phyloP scores from a whole-genome alignment of 2,797 vertebrate genomes.

The Sorex maritimensis region DNA sequence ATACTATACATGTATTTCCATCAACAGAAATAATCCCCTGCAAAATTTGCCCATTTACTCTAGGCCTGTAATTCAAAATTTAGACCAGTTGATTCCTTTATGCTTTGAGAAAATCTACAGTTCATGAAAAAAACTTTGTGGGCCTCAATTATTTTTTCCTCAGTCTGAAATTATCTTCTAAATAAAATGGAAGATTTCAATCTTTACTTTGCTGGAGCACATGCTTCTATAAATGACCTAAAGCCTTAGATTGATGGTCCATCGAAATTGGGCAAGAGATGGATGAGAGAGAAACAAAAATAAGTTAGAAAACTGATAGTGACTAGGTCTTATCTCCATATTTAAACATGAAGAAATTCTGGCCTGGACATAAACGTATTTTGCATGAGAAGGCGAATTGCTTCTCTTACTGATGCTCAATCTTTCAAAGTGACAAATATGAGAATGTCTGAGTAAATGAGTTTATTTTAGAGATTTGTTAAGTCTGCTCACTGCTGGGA shows the following conservation, averaged over 20 bases:
- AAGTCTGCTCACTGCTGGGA: constrained; percentile 81
- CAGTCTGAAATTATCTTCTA: constrained; percentile 60
- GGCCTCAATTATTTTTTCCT: constrained; percentile 68
- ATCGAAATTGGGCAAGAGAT: constrained; percentile 51
- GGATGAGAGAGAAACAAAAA: constrained; percentile 56
- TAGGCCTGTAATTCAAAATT: constrained; percentile 67
- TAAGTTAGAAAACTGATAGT: constrained; percentile 72
- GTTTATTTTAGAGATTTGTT: constrained; percentile 85
- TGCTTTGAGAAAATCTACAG: constrained; percentile 75
- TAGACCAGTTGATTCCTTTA: constrained; percentile 71
- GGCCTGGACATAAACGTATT: constrained; percentile 68
- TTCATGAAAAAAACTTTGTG: constrained; percentile 78
- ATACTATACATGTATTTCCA: constrained; percentile 5
- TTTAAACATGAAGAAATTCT: constrained; percentile 73
- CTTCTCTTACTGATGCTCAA: constrained; percentile 82
- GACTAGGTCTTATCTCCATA: constrained; percentile 53
- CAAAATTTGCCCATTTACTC: constrained; percentile 46
- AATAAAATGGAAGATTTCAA: constrained; percentile 65
- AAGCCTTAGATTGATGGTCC: not conserved
- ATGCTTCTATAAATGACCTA: constrained; percentile 39
- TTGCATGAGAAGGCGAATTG: constrained; percentile 77
- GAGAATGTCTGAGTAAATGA: constrained; percentile 82
- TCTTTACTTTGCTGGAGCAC: constrained; percentile 49
- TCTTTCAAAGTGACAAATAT: constrained; percentile 84
- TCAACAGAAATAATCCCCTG: constrained; percentile 63